phyloP scores from a whole-genome alignment of 2,113 vertebrate species.

The Salvelinus namaycush region DNA sequence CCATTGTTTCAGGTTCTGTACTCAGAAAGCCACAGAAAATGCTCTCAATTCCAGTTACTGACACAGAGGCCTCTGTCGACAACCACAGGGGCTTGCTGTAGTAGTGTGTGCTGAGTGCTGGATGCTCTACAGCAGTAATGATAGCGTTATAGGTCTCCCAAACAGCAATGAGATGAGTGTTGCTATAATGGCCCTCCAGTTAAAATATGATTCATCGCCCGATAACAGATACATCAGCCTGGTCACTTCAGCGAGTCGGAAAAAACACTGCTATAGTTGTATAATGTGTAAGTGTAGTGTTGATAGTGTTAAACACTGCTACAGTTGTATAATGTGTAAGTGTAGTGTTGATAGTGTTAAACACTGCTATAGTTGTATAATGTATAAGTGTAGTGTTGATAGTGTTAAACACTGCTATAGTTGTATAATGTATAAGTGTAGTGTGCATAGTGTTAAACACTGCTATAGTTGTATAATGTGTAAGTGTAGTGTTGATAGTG shows the following conservation, averaged over 20 bases:
- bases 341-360: too few relatives aligned
- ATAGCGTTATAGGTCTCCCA: slow-evolving; percentile 7
- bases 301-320: background rate
- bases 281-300: slow-evolving; percentile 6
- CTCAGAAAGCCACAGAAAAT: slow-evolving; percentile 40
- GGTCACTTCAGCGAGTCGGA: slow-evolving; percentile 50
- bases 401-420: too few relatives aligned
- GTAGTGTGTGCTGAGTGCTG: slow-evolving; percentile 17
- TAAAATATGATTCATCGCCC: slow-evolving; percentile 36
- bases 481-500: too few relatives aligned
- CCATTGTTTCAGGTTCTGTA: slow-evolving; percentile 45
- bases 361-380: too few relatives aligned
- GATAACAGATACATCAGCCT: slow-evolving; percentile 24
- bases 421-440: too few relatives aligned
- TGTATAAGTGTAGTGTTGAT: too few relatives aligned
- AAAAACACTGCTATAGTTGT: slow-evolving; percentile 18
- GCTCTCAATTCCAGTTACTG: slow-evolving; percentile 44
- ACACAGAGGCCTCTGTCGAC: slow-evolving; percentile 42
- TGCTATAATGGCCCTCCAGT: slow-evolving; percentile 10
- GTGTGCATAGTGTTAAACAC: too few relatives aligned
- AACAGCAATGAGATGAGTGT: background rate
- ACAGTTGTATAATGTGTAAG: too few relatives aligned
- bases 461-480: too few relatives aligned
- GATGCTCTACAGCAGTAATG: slow-evolving; percentile 22
- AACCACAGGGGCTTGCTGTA: slow-evolving; percentile 23